These are phyloP conservation scores for Sipha maydis DNA, from an alignment of 2,888 invertebrate species.

Conservation along the genomic window DNA sequence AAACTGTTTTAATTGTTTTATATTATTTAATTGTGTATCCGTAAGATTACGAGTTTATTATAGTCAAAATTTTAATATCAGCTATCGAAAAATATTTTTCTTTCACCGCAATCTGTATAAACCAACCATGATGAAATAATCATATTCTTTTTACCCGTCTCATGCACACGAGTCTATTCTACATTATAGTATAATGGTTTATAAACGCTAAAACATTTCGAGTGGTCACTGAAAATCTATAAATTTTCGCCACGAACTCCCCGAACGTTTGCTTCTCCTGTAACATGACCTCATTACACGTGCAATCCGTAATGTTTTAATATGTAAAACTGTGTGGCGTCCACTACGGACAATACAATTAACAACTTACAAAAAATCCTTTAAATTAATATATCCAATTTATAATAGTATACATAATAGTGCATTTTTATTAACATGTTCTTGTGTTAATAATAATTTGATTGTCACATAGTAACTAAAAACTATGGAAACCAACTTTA, in stretches of 20 bases:
- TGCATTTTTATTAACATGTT: not conserved
- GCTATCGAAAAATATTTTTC: not conserved
- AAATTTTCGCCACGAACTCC: constrained; percentile 19
- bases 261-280: not conserved
- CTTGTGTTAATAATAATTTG: not conserved
- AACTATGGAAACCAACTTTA: not conserved
- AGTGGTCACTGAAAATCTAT: constrained; percentile 47
- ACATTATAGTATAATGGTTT: not conserved
- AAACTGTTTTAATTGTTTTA: not conserved
- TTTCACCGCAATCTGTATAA: not conserved
- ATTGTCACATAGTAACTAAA: too few species aligned
- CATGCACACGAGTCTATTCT: not conserved
- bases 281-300: constrained; percentile 32
- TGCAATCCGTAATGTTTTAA: not conserved
- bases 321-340: not conserved
- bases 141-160: not conserved
- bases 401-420: too few species aligned
- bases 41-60: not conserved
- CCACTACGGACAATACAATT: not conserved
- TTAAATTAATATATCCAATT: not conserved
- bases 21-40: too few species aligned
- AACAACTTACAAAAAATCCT: not conserved
- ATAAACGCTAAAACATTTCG: constrained; percentile 31
- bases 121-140: not conserved
- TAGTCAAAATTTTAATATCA: not conserved